Conservation (phyloP, 2,888 invertebrate species). For the Caenorhabditis sp. region DNA sequence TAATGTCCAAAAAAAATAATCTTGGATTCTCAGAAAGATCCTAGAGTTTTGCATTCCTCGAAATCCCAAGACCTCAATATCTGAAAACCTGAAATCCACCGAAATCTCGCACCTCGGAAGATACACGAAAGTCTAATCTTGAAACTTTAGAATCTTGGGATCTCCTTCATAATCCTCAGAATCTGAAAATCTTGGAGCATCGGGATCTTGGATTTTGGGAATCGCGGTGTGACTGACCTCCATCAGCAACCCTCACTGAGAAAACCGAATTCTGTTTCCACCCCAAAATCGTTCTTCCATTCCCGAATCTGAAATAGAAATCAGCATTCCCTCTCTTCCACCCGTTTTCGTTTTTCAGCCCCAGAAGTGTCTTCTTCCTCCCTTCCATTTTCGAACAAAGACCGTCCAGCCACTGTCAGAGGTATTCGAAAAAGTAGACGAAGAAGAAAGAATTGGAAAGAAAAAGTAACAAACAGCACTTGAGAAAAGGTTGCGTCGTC, state of each 20-base stretch:
- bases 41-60: too few species aligned
- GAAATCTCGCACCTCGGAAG: too few species aligned
- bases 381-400: conserved; percentile 2
- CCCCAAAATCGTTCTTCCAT: background rate
- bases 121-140: too few species aligned
- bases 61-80: too few species aligned
- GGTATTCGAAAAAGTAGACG: too few species aligned
- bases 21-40: too few species aligned
- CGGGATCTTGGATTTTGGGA: too few species aligned
- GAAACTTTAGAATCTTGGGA: too few species aligned
- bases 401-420: background rate
- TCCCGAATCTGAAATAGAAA: background rate
- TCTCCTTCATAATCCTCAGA: background rate
- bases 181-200: background rate
- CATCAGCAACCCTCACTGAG: too few species aligned
- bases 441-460: background rate
- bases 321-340: background rate
- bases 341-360: background rate
- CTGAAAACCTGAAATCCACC: too few species aligned
- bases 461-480: background rate
- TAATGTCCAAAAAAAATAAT: too few species aligned
- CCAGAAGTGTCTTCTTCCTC: background rate
- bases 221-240: too few species aligned
- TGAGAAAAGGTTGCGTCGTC: conserved; percentile 1
- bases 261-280: background rate